Evolutionary conservation across 2,113 vertebrate species (phyloP), one percentile per base, ranked within the genome.

Genomic region (Cynopterus brachyotis): DNA sequence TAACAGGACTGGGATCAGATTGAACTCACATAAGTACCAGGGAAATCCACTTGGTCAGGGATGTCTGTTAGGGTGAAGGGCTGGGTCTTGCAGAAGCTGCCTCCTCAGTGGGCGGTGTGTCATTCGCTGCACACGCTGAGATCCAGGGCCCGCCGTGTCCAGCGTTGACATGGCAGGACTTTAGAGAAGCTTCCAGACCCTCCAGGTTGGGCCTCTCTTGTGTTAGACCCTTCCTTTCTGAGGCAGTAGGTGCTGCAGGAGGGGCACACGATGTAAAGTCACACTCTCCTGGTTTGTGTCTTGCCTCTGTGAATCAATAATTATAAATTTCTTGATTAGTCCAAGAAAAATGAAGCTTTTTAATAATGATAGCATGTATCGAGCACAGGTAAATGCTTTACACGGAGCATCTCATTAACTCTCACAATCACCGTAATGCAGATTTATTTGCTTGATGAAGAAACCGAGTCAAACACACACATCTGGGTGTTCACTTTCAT

Each of bases 1-100:
- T 92, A 97, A 82, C 86, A 96, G 66, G 87, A 57, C 47, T 84
- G 50, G 26, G 37, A 64, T 91, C 86, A 96, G 70, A 94, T 6
- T 4, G 84, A 89, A 91, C 96, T 0, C 15, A 22, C 76, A 42
- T 89, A 83, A 97, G 73, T 28, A 95, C 76, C 35, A 92, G 64
- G 88, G 93, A 87, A 87, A 24, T 22, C 83, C 84, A 73, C 50
- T 45, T 60, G 40, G 19, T 53, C 89, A 70, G 26, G 70, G 37
- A 55, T 7, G 28, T 62, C 72, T 62, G 35, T 47, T 19, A 83
- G 26, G 42, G 37, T 80, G 1, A 17, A 45, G 35, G 12, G 1
- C 19, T 59, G 35, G 47, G 19, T 67, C 20, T 50, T 2, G 20
- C 50, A 24, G 70, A 93, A 81, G 47, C 40, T 11, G 0, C 22